phyloP scores from a whole-genome alignment of 2,797 vertebrate species.

The Microctenopoma steveboyesi region DNA sequence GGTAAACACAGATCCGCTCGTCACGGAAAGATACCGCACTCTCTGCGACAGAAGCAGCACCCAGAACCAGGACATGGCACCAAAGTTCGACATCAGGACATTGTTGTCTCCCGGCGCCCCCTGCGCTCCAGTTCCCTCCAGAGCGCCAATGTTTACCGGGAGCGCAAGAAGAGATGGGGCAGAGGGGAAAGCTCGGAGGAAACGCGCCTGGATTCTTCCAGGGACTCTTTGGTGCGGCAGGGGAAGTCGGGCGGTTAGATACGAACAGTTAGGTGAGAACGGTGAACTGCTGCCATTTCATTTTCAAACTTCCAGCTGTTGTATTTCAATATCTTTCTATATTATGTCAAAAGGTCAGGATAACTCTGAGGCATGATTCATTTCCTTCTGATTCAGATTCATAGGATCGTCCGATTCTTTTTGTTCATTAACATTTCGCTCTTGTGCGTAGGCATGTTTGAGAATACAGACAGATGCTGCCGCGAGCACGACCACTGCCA shows the following conservation, averaged over 20 bases:
- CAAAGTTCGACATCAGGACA: conserved; percentile 53
- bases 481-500: conserved; percentile 90
- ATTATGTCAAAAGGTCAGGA: too few relatives aligned
- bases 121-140: conserved; percentile 30
- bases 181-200: conserved; percentile 49
- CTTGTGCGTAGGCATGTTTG: conserved; percentile 79
- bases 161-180: background rate
- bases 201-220: conserved; percentile 86
- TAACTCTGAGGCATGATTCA: too few relatives aligned
- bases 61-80: background rate
- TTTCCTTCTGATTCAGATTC: too few relatives aligned
- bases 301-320: too few relatives aligned
- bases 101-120: conserved; percentile 45
- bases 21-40: conserved; percentile 59
- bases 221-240: conserved; percentile 93
- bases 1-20: conserved; percentile 7
- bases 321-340: too few relatives aligned
- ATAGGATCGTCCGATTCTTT: too few relatives aligned
- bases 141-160: conserved; percentile 1
- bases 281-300: background rate
- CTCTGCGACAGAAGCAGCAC: conserved; percentile 38
- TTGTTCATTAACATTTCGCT: background rate
- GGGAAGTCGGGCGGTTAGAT: conserved; percentile 82
- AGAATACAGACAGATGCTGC: conserved; percentile 87
- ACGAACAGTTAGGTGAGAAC: conserved; percentile 86